Base-by-base conservation (phyloP, 1,140 invertebrate species). In the Kradibia gibbosae region DNA sequence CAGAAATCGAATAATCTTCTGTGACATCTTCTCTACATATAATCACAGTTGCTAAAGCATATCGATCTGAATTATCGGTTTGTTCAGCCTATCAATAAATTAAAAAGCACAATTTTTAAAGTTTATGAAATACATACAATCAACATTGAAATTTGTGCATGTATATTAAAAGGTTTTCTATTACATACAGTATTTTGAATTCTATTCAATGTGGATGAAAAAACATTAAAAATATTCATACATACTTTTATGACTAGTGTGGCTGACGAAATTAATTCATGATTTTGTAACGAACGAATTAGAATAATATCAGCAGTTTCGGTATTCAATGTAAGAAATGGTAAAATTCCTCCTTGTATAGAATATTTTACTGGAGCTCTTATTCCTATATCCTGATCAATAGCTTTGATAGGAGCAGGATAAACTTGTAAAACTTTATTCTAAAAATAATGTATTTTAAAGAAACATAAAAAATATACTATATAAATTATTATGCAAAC, bases 31-130 rank as follows among this genome's bases (percentile, higher is more conserved):
- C 92, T 85, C 92, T 89, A 22, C 92, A 92, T 39, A 97, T 91
- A 73, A 95, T 94, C 50, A 98, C 91, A 0, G 97, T 97, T 8
- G 96, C 95, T 78, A 97, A 89, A 4, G 96, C 95, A 88, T 97
- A 98, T 60, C 97, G 93, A 91, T 98, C 97, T 0, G 94, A 91
- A 92, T 98, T 98, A 89, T 98, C 96, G 70, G 95, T 92, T 90
- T 98, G 97, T 0, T 95, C 96, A 25, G 96, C 96, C 94, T 97
- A 86, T 67, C 39, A 39, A 39, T 5, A n/a, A 39, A 22, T 15
- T 39, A 1, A 67, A 15, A 7, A 67, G 5, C 0, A 20, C 10
- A n/a, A n/a, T n/a, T 62, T 62, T 62, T 62, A 45, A n/a, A n/a
- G n/a, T n/a, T n/a, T n/a, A n/a, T n/a, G n/a, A n/a, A n/a, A n/a